These are phyloP conservation scores for Isurus oxyrinchus DNA, from an alignment of 2,113 vertebrate genomes.

Conservation along the genomic window DNA sequence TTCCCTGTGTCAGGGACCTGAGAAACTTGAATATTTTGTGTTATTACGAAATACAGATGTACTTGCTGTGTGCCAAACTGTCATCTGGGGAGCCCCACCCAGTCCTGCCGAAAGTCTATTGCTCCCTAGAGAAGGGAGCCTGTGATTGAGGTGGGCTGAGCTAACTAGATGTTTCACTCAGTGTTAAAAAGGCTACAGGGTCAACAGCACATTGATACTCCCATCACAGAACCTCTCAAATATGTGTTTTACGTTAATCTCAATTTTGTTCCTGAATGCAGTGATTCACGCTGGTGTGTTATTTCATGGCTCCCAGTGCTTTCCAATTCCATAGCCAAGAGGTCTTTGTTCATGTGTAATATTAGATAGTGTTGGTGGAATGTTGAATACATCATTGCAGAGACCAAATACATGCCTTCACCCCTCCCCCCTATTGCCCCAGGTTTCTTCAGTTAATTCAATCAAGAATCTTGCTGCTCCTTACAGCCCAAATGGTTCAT, in stretches of 20 bases:
- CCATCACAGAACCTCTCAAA: neutral
- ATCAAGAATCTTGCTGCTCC: neutral
- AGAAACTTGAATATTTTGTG: neutral
- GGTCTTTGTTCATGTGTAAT: neutral
- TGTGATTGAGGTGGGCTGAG: neutral
- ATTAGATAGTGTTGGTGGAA: neutral
- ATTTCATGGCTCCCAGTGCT: neutral
- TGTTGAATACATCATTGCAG: neutral
- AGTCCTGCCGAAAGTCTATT: neutral
- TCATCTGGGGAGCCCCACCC: neutral
- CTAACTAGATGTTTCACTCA: neutral
- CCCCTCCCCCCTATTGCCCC: neutral
- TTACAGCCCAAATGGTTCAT: neutral
- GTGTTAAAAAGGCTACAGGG: neutral
- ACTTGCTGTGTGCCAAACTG: neutral
- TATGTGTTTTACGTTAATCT: neutral
- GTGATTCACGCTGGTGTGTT: neutral
- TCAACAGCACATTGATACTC: neutral
- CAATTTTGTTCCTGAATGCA: neutral
- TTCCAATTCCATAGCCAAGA: neutral
- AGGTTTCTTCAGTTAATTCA: neutral
- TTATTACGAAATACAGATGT: constrained; percentile 16
- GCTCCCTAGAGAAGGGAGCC: neutral
- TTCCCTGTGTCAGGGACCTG: neutral
- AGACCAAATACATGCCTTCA: neutral